These are phyloP conservation scores for Lophius piscatorius DNA, from an alignment of 2,113 vertebrate genomes.

Conservation along the genomic window DNA sequence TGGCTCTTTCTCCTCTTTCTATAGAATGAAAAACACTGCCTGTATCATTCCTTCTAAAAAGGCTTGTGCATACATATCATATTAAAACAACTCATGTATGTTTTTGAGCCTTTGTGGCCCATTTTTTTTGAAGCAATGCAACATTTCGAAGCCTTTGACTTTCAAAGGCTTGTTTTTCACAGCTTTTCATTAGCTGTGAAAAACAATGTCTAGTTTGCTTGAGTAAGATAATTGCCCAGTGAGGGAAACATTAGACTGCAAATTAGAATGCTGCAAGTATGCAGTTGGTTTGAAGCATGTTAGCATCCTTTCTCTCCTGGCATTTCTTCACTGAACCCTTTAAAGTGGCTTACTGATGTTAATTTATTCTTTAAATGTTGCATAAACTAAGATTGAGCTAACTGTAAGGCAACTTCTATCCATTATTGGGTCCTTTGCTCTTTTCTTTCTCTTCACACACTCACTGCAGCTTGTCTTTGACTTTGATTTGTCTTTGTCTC, in stretches of 20 bases:
- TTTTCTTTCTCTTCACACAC: slow-evolving; percentile 10
- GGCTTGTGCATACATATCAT: background rate
- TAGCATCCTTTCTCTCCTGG: slow-evolving; percentile 11
- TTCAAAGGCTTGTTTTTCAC: slow-evolving; percentile 24
- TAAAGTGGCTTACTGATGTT: slow-evolving; percentile 1
- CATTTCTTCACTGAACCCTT: slow-evolving; percentile 17
- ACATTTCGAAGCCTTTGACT: slow-evolving; percentile 27
- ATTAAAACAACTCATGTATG: background rate
- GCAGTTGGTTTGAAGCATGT: slow-evolving; percentile 43
- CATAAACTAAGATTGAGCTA: slow-evolving; percentile 3
- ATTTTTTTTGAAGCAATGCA: slow-evolving; percentile 8
- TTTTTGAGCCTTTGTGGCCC: background rate
- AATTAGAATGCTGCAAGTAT: background rate
- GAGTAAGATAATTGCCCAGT: slow-evolving; percentile 24
- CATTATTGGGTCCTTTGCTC: background rate
- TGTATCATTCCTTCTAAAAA: too few species aligned
- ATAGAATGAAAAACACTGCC: too few species aligned
- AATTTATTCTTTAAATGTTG: slow-evolving; percentile 7
- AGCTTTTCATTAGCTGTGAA: slow-evolving; percentile 37
- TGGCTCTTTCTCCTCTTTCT: too few species aligned
- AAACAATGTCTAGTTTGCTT: slow-evolving; percentile 25
- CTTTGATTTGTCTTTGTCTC: too few species aligned
- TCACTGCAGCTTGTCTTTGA: too few species aligned
- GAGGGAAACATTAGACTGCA: slow-evolving; percentile 19
- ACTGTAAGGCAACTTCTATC: background rate